Evolutionary conservation across 2,888 invertebrate genomes (phyloP).

Genomic region (Antitype chi): DNA sequence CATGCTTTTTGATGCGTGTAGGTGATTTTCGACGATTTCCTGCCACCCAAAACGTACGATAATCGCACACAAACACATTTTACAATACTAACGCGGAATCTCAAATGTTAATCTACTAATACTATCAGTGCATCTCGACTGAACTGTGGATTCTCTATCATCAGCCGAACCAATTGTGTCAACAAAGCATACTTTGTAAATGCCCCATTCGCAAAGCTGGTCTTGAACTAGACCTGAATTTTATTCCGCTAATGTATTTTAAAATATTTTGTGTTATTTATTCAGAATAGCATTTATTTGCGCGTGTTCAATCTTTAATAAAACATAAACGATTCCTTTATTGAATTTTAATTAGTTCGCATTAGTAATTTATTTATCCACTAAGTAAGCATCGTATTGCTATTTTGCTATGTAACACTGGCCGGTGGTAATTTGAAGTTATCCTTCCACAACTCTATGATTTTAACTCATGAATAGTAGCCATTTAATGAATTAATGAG

Average conservation of each 20-base stretch:
- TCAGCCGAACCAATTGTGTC: too few relatives aligned
- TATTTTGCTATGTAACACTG: conserved; percentile 11
- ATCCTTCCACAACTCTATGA: neutral
- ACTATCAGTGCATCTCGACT: too few relatives aligned
- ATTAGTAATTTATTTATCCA: neutral
- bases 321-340: neutral
- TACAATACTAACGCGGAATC: too few relatives aligned
- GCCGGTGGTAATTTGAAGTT: neutral
- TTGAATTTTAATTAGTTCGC: neutral
- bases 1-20: neutral
- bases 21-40: neutral
- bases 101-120: too few relatives aligned
- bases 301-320: too few relatives aligned
- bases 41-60: too few relatives aligned
- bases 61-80: too few relatives aligned
- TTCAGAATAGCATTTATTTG: neutral
- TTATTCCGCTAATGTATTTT: neutral
- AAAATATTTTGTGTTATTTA: neutral
- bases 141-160: too few relatives aligned
- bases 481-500: conserved; percentile 18
- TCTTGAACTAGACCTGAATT: too few relatives aligned
- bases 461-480: conserved; percentile 1
- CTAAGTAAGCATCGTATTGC: too few relatives aligned
- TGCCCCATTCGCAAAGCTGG: too few relatives aligned
- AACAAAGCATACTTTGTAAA: too few relatives aligned